Conservation (phyloP, 1,140 invertebrate species). For the Calycopis cecrops region DNA sequence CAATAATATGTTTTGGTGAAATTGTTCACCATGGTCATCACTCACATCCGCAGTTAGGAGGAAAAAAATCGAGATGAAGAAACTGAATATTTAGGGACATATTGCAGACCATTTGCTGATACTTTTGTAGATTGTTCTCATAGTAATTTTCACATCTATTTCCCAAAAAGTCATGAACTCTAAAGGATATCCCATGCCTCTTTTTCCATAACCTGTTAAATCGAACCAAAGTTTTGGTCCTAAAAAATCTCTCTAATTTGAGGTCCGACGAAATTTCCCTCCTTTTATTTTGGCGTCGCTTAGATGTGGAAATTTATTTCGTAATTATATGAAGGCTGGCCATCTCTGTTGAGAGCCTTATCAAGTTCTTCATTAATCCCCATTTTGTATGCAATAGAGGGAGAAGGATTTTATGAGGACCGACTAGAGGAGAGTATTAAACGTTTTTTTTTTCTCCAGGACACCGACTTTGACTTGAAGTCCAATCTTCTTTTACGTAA, state of each 20-base stretch:
- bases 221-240: neutral
- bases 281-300: slow-evolving; percentile 2
- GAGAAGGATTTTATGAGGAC: too few relatives aligned
- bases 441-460: too few relatives aligned
- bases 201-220: neutral
- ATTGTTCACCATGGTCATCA: too few relatives aligned
- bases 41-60: too few relatives aligned
- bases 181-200: neutral
- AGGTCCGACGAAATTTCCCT: slow-evolving; percentile 1
- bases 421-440: too few relatives aligned
- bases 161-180: neutral
- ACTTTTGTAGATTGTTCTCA: neutral
- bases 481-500: too few relatives aligned
- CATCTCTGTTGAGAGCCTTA: too few relatives aligned
- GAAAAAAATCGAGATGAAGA: neutral
- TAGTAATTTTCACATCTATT: neutral
- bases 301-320: neutral
- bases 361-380: too few relatives aligned
- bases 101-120: neutral
- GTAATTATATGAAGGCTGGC: too few relatives aligned
- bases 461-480: neutral
- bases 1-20: too few relatives aligned
- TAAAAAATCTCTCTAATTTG: slow-evolving; percentile 7
- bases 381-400: too few relatives aligned
- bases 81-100: slow-evolving; percentile 1